Evolutionary conservation across 23 tunicate genomes (phyloP), one percentile per base, ranked within the genome.

Genomic region (Styela plicata): DNA sequence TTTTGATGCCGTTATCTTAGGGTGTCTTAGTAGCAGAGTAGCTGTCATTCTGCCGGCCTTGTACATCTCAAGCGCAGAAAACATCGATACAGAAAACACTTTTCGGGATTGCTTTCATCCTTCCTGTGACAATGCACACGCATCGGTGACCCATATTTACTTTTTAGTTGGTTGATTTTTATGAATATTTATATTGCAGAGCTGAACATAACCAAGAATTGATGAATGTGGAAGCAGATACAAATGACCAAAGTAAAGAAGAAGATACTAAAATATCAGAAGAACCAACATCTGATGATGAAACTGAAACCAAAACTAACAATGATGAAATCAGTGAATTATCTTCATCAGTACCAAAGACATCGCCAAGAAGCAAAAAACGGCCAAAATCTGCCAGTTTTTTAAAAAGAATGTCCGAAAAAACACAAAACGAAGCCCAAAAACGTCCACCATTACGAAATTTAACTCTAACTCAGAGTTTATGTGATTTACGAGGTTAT

Each of bases 321-420:
- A 34, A 71, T 5, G 37, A 71, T 30, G 77, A 29, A 26, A n/a
- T 71, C 13, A 36, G 36, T 28, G 77, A 32, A 2, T 30, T 71
- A 34, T 19, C 77, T 3, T 36, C 5, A 19, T 13, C 35, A 33
- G 13, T 28, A 17, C 77, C 77, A 3, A 27, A 44, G 13, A 44
- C 10, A 5, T 44, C 57, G 7, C 57, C 57, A 44, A 44, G 10
- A 44, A 44, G 57, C 57, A 44, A 44, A 44, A 71, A 71, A 32
- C 77, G 77, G 16, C 77, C 77, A 30, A 71, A 71, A 71, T 71
- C 77, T 3, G 77, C 77, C 26, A 34, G 77, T 28, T 71, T 71
- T 71, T 29, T 71, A 17, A 71, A 71, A 34, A 71, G 77, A 71
- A 28, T 71, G 34, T 33, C 77, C 13, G 77, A 27, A 71, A 71